Conservation (phyloP, 2,888 invertebrate genomes). For the Allygus modestus region DNA sequence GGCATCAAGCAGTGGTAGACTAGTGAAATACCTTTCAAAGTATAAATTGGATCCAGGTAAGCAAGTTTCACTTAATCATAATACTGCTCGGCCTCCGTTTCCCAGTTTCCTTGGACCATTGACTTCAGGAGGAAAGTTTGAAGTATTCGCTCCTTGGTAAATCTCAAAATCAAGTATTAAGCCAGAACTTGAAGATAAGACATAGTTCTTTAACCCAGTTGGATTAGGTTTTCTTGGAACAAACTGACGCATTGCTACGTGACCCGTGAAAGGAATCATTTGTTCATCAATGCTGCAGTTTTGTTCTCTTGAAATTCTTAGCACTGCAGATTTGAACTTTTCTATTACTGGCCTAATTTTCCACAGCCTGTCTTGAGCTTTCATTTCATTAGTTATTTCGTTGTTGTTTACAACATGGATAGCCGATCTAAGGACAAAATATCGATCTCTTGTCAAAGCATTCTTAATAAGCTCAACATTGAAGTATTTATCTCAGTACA, state of each 20-base stretch:
- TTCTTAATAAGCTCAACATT: constrained; percentile 28
- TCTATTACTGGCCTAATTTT: constrained; percentile 37
- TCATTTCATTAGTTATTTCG: constrained; percentile 9
- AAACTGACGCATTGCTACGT: constrained; percentile 22
- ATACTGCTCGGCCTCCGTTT: constrained; percentile 42
- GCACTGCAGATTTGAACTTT: constrained; percentile 1
- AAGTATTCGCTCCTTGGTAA: constrained; percentile 51
- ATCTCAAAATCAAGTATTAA: constrained; percentile 52
- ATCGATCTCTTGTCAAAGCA: constrained; percentile 39
- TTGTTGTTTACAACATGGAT: constrained; percentile 37
- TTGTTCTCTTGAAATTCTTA: constrained; percentile 44
- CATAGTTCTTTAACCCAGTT: constrained; percentile 52
- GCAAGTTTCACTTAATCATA: constrained; percentile 38
- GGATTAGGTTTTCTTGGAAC: constrained; percentile 47
- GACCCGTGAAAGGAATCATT: constrained; percentile 59
- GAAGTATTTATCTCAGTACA: constrained; percentile 46
- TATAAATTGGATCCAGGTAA: constrained; percentile 51
- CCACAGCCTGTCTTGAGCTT: constrained; percentile 40
- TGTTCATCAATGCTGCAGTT: constrained; percentile 55
- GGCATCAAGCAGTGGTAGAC: constrained; percentile 40
- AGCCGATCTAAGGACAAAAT: background rate
- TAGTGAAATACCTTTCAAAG: constrained; percentile 55
- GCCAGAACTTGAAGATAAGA: constrained; percentile 31
- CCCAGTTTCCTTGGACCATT: constrained; percentile 37
- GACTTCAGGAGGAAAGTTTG: constrained; percentile 25